Percentiles rank a stretch among this genome's conserved stretches.
Evolutionary conservation across 2,888 invertebrate genomes (phyloP).

Genomic region (Priapulus caudatus): DNA sequence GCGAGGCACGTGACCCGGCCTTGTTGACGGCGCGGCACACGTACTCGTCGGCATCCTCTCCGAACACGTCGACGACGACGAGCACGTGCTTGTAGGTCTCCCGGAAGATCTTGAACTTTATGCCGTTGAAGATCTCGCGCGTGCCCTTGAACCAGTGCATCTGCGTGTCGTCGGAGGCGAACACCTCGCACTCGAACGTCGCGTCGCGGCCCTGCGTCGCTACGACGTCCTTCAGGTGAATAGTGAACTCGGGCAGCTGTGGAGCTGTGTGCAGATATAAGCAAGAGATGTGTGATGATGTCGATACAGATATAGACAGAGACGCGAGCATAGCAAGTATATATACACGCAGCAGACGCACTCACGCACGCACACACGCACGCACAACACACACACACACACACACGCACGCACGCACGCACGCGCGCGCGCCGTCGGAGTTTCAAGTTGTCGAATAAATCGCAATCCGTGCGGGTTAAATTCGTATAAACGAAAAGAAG

Average conservation of each 20-base stretch:
- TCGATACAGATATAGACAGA: conserved; percentile 18
- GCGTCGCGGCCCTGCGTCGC: conserved; percentile 90
- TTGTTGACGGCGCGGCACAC: conserved; percentile 86
- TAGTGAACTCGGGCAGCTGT: conserved; percentile 75
- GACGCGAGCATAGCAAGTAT: not conserved
- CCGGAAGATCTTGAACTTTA: conserved; percentile 78
- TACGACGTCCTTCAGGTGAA: conserved; percentile 68
- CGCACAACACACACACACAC: too few species aligned
- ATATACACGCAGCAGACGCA: too few species aligned
- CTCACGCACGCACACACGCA: too few species aligned
- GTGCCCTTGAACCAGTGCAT: conserved; percentile 95
- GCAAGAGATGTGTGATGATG: not conserved
- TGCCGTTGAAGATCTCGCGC: conserved; percentile 80
- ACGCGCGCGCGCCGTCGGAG: too few species aligned
- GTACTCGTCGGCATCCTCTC: conserved; percentile 98
- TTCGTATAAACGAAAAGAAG: too few species aligned
- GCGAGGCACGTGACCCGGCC: conserved; percentile 86
- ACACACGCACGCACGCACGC: too few species aligned
- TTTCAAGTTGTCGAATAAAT: too few species aligned
- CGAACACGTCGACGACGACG: conserved; percentile 80
- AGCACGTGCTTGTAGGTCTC: conserved; percentile 75
- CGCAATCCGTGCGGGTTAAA: too few species aligned
- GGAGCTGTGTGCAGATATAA: conserved; percentile 47
- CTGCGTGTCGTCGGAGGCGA: conserved; percentile 71
- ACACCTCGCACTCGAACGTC: conserved; percentile 79